Evolutionary conservation across 2,797 vertebrate genomes (phyloP), one percentile per base, ranked within the genome.

Genomic region (Xiphophorus birchmanni): DNA sequence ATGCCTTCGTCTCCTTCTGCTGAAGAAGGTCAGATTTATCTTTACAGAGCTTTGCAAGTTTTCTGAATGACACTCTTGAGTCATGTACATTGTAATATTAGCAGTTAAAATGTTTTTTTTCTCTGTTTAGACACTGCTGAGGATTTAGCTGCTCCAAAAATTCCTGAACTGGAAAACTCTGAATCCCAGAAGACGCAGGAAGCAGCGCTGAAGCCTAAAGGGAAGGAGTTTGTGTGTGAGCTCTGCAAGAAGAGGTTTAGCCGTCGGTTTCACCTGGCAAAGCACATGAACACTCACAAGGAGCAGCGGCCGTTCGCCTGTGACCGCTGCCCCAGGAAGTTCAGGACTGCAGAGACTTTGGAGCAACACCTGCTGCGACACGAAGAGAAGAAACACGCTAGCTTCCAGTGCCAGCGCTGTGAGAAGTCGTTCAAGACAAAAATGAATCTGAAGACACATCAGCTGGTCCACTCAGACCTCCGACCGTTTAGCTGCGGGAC

Each of bases 281-380:
- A 90, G 77, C 94, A 94, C 90, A 79, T 73, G 83, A 91, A 91
- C 83, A 90, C 86, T 29, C 94, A 94, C 81, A 74, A 15, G 29
- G 92, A 93, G 0, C 89, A 84, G 77, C 60, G 82, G 67, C 82
- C 79, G 0, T 86, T 90, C 4, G 12, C 74, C 79, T 95, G 93
- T 60, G 35, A 58, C 52, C 93, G 90, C 81, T 94, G 93, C 73
- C 87, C 90, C 0, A 79, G 88, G 1, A 92, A 50, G 1, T 94
- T 95, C 89, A 86, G 88, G 76, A 84, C 74, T 0, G 11, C 74
- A 0, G 37, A 60, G 0, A 71, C 69, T 0, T 82, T 91, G 0
- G 91, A 93, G 88, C 1, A 80, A 2, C 94, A 94, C 84, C 76
- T 92, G 65, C 84, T 93, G 84, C 88, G 89, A 7, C 92, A 94